A percentile compares a stretch with the other conserved stretches of the same genome.
Conservation (phyloP, 2,888 invertebrate species). For the Trichogramma evanescens region DNA sequence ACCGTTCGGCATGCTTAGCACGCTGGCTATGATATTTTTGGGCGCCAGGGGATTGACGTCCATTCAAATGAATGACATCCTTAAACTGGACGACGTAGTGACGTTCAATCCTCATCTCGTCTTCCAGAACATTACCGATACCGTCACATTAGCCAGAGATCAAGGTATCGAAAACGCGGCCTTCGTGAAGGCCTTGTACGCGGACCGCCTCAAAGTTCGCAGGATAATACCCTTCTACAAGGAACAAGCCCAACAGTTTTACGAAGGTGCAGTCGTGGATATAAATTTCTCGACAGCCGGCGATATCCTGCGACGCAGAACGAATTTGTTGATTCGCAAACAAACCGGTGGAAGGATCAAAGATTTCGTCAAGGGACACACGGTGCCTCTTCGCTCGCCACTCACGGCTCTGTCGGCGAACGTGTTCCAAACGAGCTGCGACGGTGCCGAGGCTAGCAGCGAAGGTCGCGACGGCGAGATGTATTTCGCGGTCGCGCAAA, state of each 20-base stretch:
- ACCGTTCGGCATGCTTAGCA: constrained; percentile 77
- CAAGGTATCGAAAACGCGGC: constrained; percentile 74
- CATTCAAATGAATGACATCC: constrained; percentile 82
- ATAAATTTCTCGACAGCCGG: constrained; percentile 75
- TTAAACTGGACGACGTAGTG: constrained; percentile 78
- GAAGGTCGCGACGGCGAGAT: constrained; percentile 77
- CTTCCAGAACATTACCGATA: constrained; percentile 78
- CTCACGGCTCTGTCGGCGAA: constrained; percentile 76
- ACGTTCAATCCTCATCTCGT: constrained; percentile 85
- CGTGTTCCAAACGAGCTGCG: constrained; percentile 78
- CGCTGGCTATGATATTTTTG: constrained; percentile 84
- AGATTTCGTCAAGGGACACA: constrained; percentile 69
- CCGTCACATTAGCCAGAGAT: constrained; percentile 60
- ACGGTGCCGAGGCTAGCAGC: constrained; percentile 66
- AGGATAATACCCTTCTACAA: constrained; percentile 80
- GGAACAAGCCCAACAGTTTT: constrained; percentile 79
- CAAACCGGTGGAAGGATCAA: constrained; percentile 70
- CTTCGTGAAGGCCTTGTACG: constrained; percentile 75
- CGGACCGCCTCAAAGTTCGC: constrained; percentile 67
- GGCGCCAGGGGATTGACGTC: constrained; percentile 82
- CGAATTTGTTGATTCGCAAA: constrained; percentile 72
- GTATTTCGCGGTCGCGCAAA: constrained; percentile 78
- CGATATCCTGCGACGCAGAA: constrained; percentile 72
- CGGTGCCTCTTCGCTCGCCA: constrained; percentile 66
- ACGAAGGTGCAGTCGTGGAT: constrained; percentile 80